Evolutionary conservation across 2,888 invertebrate species (phyloP).

Genomic region (Lasioglossum leucozonium): DNA sequence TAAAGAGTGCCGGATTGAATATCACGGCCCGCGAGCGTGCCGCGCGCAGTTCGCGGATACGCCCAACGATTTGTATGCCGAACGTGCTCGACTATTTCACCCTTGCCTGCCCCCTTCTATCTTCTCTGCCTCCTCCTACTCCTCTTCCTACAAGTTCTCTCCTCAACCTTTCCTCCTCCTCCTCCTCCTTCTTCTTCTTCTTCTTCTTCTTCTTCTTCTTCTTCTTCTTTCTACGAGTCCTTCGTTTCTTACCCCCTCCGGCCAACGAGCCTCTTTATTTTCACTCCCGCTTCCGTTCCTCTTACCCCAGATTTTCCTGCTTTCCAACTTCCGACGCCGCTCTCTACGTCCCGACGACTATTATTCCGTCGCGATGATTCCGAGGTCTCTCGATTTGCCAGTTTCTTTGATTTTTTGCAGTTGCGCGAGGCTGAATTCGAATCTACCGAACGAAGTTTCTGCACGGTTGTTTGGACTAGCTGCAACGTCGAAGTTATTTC

Average conservation of each 20-base stretch:
- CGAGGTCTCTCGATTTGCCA: background rate
- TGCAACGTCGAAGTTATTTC: background rate
- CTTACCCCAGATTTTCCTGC: background rate
- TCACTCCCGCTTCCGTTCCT: background rate
- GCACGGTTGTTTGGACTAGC: background rate
- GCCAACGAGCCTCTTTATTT: background rate
- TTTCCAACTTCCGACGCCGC: background rate
- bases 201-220: background rate
- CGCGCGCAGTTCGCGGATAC: slow-evolving; percentile 34
- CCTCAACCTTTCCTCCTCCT: background rate
- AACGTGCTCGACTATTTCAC: slow-evolving; percentile 63
- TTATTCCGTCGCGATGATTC: slow-evolving; percentile 2
- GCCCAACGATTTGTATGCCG: slow-evolving; percentile 70
- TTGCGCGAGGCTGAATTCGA: background rate
- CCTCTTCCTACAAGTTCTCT: background rate
- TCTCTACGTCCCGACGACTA: background rate
- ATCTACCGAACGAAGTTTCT: background rate
- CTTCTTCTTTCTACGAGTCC: background rate
- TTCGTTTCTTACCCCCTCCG: slow-evolving; percentile 1
- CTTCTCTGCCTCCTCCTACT: background rate
- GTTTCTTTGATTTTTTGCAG: background rate
- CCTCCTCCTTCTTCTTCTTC: background rate
- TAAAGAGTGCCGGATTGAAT: slow-evolving; percentile 72
- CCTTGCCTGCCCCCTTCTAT: slow-evolving; percentile 36
- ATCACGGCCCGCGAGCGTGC: slow-evolving; percentile 51